These are phyloP conservation scores for Otis tarda DNA, from an alignment of 2,113 vertebrate genomes.

Conservation along the genomic window DNA sequence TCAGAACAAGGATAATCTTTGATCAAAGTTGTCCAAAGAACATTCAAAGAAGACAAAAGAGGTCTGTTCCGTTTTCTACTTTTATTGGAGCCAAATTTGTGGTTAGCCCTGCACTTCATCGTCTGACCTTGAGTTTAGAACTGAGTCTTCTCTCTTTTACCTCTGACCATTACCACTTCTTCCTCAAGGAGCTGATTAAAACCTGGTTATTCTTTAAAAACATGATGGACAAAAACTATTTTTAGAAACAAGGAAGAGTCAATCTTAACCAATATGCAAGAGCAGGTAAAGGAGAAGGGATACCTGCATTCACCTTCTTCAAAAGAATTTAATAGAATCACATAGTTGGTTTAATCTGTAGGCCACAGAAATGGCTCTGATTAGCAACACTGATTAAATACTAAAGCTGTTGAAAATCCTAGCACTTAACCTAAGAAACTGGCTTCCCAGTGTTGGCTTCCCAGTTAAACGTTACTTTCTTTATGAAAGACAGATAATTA, in stretches of 20 bases:
- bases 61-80: neutral
- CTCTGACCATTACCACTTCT: neutral
- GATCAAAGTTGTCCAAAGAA: neutral
- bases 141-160: neutral
- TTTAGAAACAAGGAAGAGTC: neutral
- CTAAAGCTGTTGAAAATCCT: neutral
- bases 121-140: neutral
- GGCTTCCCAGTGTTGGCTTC: neutral
- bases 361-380: neutral
- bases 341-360: neutral
- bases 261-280: neutral
- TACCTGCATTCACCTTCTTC: neutral
- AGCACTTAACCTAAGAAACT: neutral
- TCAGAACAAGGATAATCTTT: neutral
- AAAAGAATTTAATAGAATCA: neutral
- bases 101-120: neutral
- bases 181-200: neutral
- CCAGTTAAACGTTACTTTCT: neutral
- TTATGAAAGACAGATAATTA: neutral
- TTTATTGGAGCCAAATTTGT: neutral
- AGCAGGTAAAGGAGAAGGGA: neutral
- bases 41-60: neutral
- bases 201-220: neutral
- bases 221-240: fast-evolving
- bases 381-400: neutral